Evolutionary conservation across 1,140 invertebrate genomes (phyloP).

Genomic region (Adelges cooleyi): DNA sequence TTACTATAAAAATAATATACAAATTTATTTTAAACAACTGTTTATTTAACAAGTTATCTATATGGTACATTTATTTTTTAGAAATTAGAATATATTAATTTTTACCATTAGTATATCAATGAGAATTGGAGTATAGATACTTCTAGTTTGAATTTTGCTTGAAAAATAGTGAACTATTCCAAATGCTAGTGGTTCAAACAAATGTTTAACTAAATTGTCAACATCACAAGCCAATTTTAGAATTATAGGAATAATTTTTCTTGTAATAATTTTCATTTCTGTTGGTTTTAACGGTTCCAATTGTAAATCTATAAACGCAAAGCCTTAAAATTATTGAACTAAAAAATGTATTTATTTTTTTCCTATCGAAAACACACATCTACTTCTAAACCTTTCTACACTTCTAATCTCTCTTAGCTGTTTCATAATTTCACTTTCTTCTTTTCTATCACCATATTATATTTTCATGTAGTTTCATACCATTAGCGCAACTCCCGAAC

Average conservation of each 20-base stretch:
- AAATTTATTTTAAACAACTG: no score
- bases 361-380: no score
- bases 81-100: background rate
- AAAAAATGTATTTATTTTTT: no score
- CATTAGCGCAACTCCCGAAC: no score
- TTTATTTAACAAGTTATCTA: no score
- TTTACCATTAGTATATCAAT: conserved; percentile 6
- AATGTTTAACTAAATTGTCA: conserved; percentile 1
- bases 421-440: no score
- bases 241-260: background rate
- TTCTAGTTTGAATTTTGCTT: background rate
- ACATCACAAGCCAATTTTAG: conserved; percentile 2
- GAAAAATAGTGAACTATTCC: background rate
- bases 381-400: no score
- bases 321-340: background rate
- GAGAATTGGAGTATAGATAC: background rate
- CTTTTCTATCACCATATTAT: no score
- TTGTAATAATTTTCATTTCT: conserved; percentile 3
- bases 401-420: no score
- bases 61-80: no score
- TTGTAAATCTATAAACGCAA: background rate
- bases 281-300: background rate
- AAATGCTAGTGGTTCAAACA: conserved; percentile 6
- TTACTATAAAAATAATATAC: no score
- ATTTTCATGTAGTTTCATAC: no score